Conservation (phyloP, 2,113 vertebrate species). For the Sinocyclocheilus maitianheensis region DNA sequence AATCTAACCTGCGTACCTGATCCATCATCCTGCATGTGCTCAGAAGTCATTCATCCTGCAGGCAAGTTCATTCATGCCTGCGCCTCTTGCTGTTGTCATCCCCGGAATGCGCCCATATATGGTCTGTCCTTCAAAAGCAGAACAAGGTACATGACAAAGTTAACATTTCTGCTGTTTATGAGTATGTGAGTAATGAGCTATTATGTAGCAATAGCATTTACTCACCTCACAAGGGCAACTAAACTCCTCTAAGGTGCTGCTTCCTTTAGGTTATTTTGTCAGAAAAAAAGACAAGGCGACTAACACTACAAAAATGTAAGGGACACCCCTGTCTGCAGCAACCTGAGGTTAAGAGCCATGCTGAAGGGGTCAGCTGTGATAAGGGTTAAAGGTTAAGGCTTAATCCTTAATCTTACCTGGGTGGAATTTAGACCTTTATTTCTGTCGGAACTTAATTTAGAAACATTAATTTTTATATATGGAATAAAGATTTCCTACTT, state of each 20-base stretch:
- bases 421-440: no score
- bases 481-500: no score
- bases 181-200: neutral
- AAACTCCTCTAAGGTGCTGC: neutral
- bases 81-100: slow-evolving; percentile 42
- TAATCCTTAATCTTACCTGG: neutral
- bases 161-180: neutral
- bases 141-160: slow-evolving; percentile 42
- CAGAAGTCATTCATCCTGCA: slow-evolving; percentile 20
- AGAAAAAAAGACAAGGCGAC: neutral
- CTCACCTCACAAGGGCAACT: neutral
- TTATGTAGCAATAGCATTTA: slow-evolving; percentile 22
- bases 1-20: slow-evolving; percentile 35
- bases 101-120: slow-evolving; percentile 65
- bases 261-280: neutral
- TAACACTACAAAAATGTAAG: neutral
- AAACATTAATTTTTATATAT: no score
- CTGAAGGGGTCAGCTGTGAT: neutral
- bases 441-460: no score
- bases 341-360: neutral
- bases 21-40: slow-evolving; percentile 53
- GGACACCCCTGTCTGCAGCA: neutral
- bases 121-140: slow-evolving; percentile 48
- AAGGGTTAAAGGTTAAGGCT: neutral
- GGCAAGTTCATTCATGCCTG: slow-evolving; percentile 45